Evolutionary conservation across 2,113 vertebrate species (phyloP), one percentile per base, ranked within the genome.

Genomic region (Melanostigma gelatinosum): DNA sequence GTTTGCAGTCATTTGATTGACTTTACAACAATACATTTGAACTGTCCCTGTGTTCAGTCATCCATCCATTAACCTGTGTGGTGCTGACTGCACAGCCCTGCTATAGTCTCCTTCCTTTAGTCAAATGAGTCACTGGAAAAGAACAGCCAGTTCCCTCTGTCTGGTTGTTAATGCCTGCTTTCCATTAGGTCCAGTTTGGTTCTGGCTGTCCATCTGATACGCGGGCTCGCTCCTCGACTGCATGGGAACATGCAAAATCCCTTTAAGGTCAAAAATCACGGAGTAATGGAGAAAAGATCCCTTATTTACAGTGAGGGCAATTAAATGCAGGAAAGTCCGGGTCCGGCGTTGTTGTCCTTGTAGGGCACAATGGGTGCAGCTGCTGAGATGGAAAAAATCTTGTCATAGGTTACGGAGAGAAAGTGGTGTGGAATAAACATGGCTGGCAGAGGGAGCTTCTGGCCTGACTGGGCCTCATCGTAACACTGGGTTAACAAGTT

Each of bases 371-470:
- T 65, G 69, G 79, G 69, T 52, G 22, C 80, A 71, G 77, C 77
- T 88, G 79, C 74, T 70, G 72, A 52, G 15, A 1, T 83, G 85
- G 90, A 87, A 91, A 87, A 83, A 80, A 4, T 42, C 74, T 40
- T 75, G 80, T 81, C 84, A 85, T 73, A 79, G 80, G 70, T 88
- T 79, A 77, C 6, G 27, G 38, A 82, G 72, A 82, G 78, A 46
- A 36, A 65, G 32, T 63, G 65, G 58, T 67, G 81, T 78, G 66
- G 80, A 71, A 64, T 63, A 84, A 84, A 89, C 76, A 76, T 80
- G 73, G 82, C 55, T 87, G 86, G 65, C 69, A 80, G 83, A 84
- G 72, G 60, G 16, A 27, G 50, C 34, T 83, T 54, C 63, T 77
- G 77, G 67, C 85, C 66, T 52, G 10, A 8, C 38, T 7, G 9